Evolutionary conservation across 2,113 vertebrate species (phyloP), one percentile per base, ranked within the genome.

Genomic region (Okapia johnstoni): DNA sequence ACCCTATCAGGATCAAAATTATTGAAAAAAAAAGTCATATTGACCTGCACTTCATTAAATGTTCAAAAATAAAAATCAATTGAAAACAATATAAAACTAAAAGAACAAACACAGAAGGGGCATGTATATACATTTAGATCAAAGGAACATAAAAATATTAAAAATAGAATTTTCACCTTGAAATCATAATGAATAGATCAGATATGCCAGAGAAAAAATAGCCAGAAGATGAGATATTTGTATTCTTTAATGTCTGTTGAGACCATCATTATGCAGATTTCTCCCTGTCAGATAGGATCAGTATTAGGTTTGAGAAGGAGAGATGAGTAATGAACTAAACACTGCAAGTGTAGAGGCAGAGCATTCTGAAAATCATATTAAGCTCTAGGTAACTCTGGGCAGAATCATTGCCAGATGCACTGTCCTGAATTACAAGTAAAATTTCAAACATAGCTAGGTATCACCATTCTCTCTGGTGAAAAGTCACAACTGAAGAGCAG

Each of bases 361-460:
- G 14, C 40, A 95, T 54, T 23, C 84, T 9, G 96, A 4, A 76
- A 36, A 92, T 76, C 52, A 70, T 86, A 97, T 85, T 73, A 92
- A 96, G 30, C 58, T 9, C 15, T 4, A 5, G 55, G 54, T 90
- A 70, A 95, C 54, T 95, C 92, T 86, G 70, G 43, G 93, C 70
- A 98, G 92, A 98, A 98, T 80, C 10, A 96, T n/a, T 87, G 73
- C 30, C 2, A 81, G 21, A 90, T 85, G 28, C 61, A 91, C 1
- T 94, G 50, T 33, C 1, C 15, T 90, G 77, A 61, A 76, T 16
- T 5, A 7, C 93, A 30, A 5, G 2, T 89, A 95, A 97, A 96
- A 58, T 87, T 92, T 84, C 40, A 97, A 97, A 96, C 11, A 46
- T 33, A 95, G 73, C 91, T 98, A 96, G 97, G 83, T 89, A 43